Percentiles rank a stretch among this genome's conserved stretches.
phyloP scores from a whole-genome alignment of 2,113 vertebrate genomes.

The Tetraodon nigroviridis region DNA sequence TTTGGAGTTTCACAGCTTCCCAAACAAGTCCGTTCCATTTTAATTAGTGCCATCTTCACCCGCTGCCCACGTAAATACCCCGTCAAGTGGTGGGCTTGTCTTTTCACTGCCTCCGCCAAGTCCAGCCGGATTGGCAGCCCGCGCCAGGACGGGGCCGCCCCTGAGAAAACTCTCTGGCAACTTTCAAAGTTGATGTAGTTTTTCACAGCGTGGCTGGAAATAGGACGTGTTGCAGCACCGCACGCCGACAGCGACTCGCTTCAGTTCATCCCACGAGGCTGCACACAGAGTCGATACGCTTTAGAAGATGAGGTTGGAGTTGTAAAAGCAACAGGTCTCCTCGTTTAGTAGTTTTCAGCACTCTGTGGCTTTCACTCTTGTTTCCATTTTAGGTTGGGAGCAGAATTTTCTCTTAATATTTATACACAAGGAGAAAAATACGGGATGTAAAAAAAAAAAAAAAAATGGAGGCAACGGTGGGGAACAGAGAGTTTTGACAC shows the following conservation, averaged over 20 bases:
- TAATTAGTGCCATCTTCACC: conserved; percentile 78
- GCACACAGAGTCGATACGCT: too few relatives aligned
- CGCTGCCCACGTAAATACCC: conserved; percentile 74
- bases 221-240: conserved; percentile 55
- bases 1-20: conserved; percentile 77
- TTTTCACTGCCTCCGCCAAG: conserved; percentile 67
- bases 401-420: not conserved
- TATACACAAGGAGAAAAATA: too few relatives aligned
- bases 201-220: conserved; percentile 49
- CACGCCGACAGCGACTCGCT: conserved; percentile 53
- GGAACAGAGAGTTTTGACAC: too few relatives aligned
- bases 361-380: too few relatives aligned
- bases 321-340: too few relatives aligned
- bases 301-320: too few relatives aligned
- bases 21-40: conserved; percentile 78
- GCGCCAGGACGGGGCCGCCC: conserved; percentile 51
- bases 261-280: not conserved
- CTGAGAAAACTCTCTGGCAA: conserved; percentile 68
- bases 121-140: conserved; percentile 54
- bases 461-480: not conserved
- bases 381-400: not conserved
- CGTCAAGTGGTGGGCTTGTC: conserved; percentile 66
- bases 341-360: too few relatives aligned
- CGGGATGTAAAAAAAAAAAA: not conserved
- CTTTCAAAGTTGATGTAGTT: conserved; percentile 59